Percentiles rank a stretch among this genome's conserved stretches.
These are phyloP conservation scores for cat (Felis catus) DNA, from an alignment of 2,113 vertebrate species.

Conservation along the genomic window F.catus_Fca126_mat1.0 CM031418.1:105134001-105134500, in stretches of 20 bases:
- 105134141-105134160: background rate
- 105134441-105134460: constrained; percentile 1
- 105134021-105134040: background rate
- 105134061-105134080: background rate
- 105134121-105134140: background rate
- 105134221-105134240: background rate
- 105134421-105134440: background rate
- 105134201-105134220: background rate
- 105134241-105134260: background rate
- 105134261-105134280: background rate
- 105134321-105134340: background rate
- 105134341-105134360: background rate
- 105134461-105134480: background rate
- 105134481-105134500: background rate
- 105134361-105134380: constrained; percentile 13
- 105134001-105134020: background rate
- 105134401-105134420: background rate
- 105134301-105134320: constrained; percentile 39
- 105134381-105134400: background rate
- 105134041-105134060: background rate
- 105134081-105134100: background rate
- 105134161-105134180: background rate
- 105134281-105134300: background rate
- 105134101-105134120: background rate
- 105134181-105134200: background rate